Evolutionary conservation across 2,113 vertebrate genomes (phyloP).

Genomic region (Athene noctua): DNA sequence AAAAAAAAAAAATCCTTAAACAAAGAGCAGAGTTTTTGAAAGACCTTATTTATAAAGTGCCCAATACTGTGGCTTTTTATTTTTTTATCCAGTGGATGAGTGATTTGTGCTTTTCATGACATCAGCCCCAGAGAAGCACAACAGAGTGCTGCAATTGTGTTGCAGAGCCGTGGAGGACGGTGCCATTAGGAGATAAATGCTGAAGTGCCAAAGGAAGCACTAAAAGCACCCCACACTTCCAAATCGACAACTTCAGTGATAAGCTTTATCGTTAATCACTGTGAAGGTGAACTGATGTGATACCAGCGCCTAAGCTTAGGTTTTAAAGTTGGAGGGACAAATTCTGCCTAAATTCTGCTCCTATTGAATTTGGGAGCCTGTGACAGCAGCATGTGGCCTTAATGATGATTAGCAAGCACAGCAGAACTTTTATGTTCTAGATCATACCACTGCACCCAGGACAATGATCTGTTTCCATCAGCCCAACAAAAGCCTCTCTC

Average conservation of each 20-base stretch:
- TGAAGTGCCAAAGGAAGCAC: not conserved
- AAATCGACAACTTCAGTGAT: not conserved
- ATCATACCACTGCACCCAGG: not conserved
- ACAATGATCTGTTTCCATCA: not conserved
- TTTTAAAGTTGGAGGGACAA: not conserved
- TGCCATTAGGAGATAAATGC: not conserved
- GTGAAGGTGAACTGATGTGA: not conserved
- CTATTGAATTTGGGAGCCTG: not conserved
- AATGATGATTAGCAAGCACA: slow-evolving; percentile 13
- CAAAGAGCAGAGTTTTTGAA: not conserved
- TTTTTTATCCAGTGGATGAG: not conserved
- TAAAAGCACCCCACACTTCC: not conserved
- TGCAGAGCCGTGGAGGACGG: not conserved
- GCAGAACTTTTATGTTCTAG: slow-evolving; percentile 8
- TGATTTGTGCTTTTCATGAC: not conserved
- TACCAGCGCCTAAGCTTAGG: not conserved
- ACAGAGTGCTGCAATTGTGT: not conserved
- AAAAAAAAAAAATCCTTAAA: not conserved
- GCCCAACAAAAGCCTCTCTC: not conserved
- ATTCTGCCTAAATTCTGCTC: not conserved
- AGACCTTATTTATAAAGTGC: not conserved
- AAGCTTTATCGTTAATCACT: not conserved
- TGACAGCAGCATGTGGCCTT: not conserved
- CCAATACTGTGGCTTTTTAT: not conserved
- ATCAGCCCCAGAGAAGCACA: not conserved